Conservation (phyloP, 2,888 invertebrate species). For the Andrena dorsata region DNA sequence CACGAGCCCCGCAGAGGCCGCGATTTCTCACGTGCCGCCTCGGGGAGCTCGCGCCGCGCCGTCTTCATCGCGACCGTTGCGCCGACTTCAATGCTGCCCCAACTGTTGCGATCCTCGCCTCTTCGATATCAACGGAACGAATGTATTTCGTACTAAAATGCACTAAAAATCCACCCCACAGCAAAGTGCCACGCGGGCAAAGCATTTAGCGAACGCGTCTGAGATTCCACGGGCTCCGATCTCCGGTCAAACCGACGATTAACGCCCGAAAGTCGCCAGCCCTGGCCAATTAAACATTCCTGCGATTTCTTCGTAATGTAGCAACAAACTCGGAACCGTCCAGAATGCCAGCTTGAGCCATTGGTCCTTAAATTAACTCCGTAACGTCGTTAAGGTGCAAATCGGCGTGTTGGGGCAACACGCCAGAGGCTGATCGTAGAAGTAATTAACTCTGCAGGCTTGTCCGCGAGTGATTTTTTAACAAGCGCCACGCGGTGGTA, state of each 20-base stretch:
- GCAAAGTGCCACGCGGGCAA: too few relatives aligned
- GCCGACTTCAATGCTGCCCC: background rate
- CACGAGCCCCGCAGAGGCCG: slow-evolving; percentile 37
- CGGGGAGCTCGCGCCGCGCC: slow-evolving; percentile 24
- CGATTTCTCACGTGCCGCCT: slow-evolving; percentile 60
- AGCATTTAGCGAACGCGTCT: background rate
- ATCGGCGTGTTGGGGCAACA: background rate
- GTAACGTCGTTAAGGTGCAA: slow-evolving; percentile 2
- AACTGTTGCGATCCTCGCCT: too few relatives aligned
- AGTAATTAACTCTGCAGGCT: background rate
- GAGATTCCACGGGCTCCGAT: slow-evolving; percentile 17
- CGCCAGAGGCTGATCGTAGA: too few relatives aligned
- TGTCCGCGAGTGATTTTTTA: slow-evolving; percentile 13
- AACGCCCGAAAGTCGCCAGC: background rate
- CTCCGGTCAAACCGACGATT: background rate
- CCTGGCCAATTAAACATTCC: slow-evolving; percentile 22
- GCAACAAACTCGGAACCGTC: background rate
- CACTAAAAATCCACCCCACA: too few relatives aligned
- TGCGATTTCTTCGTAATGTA: slow-evolving; percentile 20
- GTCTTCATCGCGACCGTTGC: slow-evolving; percentile 46
- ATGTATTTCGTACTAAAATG: background rate
- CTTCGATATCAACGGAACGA: background rate
- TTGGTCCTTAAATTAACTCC: slow-evolving; percentile 5
- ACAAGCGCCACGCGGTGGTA: too few relatives aligned
- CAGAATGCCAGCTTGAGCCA: background rate